Conservation (phyloP, 2,797 vertebrate species). For the Buphagus erythrorhynchus region DNA sequence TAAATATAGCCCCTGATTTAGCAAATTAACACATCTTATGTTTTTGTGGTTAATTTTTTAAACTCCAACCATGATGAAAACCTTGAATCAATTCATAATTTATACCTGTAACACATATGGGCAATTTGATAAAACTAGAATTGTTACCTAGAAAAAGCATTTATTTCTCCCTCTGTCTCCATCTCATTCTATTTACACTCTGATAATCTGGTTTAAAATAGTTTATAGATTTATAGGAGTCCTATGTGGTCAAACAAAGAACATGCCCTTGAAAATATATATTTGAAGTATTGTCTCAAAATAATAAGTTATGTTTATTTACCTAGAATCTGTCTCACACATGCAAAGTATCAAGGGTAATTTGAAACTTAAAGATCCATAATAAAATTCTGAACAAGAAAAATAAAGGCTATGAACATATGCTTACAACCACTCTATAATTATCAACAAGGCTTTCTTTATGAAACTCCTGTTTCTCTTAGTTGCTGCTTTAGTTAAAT, state of each 20-base stretch:
- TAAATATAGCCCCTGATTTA: not conserved
- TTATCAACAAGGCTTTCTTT: conserved; percentile 66
- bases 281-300: conserved; percentile 58
- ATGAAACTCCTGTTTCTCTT: conserved; percentile 61
- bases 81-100: not conserved
- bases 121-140: not conserved
- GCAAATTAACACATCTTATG: not conserved
- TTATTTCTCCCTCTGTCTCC: not conserved
- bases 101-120: not conserved
- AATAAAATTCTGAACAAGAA: conserved; percentile 62
- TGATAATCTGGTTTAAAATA: conserved; percentile 27
- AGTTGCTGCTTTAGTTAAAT: conserved; percentile 58
- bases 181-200: conserved; percentile 7
- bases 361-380: conserved; percentile 52
- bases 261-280: not conserved
- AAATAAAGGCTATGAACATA: conserved; percentile 39
- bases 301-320: conserved; percentile 54
- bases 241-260: conserved; percentile 25
- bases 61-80: not conserved
- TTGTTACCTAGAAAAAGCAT: not conserved
- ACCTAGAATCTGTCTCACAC: conserved; percentile 34
- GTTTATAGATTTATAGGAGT: not conserved
- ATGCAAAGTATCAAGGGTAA: conserved; percentile 40
- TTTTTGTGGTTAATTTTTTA: not conserved
- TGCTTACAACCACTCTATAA: conserved; percentile 29